These are phyloP conservation scores for Hymenochirus boettgeri DNA, from an alignment of 2,113 vertebrate species.

Conservation along the genomic window DNA sequence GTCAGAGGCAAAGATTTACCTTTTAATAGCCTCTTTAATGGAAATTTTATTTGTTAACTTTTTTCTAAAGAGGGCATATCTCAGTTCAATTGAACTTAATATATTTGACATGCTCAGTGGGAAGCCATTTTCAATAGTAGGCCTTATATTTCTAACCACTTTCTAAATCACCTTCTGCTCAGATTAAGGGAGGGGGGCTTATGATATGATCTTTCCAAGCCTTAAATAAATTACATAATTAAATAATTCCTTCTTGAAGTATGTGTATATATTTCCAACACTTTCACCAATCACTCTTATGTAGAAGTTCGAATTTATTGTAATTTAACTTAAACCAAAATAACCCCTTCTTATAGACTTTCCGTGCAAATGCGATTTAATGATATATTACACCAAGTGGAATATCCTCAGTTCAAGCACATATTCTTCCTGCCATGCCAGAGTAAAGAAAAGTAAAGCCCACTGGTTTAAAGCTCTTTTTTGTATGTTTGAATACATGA, in stretches of 20 bases:
- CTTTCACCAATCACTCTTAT: not conserved
- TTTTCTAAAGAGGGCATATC: not conserved
- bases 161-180: not conserved
- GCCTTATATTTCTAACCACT: not conserved
- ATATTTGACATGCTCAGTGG: not conserved
- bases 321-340: not conserved
- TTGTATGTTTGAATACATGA: conserved; percentile 43
- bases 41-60: too few species aligned
- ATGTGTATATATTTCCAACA: not conserved
- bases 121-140: not conserved
- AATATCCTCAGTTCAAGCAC: not conserved
- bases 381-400: not conserved
- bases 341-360: not conserved
- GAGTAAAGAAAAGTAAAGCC: conserved; percentile 18
- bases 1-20: too few species aligned
- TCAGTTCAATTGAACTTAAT: not conserved
- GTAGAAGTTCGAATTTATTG: too few species aligned
- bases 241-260: not conserved
- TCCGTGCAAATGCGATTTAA: not conserved
- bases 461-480: conserved; percentile 11
- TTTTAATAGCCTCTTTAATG: too few species aligned
- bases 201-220: not conserved
- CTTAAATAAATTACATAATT: not conserved
- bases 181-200: not conserved
- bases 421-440: conserved; percentile 10